phyloP scores from a whole-genome alignment of 2,888 invertebrate species.

The Slavum lentiscoides region DNA sequence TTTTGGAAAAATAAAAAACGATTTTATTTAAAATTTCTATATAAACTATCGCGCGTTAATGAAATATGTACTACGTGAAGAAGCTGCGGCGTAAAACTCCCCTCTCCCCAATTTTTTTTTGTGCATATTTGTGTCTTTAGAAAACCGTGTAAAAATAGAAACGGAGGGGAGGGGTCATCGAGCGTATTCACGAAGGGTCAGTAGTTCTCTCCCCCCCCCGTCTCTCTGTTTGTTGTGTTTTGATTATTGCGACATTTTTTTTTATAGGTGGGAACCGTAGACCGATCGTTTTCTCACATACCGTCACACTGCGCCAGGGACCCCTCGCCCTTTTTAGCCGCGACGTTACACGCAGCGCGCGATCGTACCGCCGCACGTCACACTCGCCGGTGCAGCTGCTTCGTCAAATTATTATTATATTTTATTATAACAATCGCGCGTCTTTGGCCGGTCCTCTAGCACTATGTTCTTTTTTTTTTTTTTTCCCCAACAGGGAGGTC shows the following conservation, averaged over 20 bases:
- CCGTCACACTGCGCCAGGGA: slow-evolving; percentile 14
- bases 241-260: slow-evolving; percentile 50
- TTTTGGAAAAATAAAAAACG: too few relatives aligned
- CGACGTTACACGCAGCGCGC: slow-evolving; percentile 21
- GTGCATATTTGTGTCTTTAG: background rate
- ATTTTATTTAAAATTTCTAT: too few relatives aligned
- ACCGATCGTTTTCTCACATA: slow-evolving; percentile 49
- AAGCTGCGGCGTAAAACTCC: background rate
- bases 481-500: slow-evolving; percentile 4
- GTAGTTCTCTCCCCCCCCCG: too few relatives aligned
- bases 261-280: slow-evolving; percentile 53
- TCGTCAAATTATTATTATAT: slow-evolving; percentile 17
- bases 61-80: background rate
- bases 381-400: slow-evolving; percentile 39
- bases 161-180: background rate
- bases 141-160: background rate
- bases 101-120: background rate
- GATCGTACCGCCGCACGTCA: background rate
- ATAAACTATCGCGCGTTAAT: too few relatives aligned
- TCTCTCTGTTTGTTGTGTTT: slow-evolving; percentile 18
- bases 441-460: background rate
- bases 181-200: slow-evolving; percentile 36
- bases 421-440: slow-evolving; percentile 35
- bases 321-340: slow-evolving; percentile 47
- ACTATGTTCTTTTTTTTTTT: slow-evolving; percentile 18